Percentiles rank a stretch among this genome's conserved stretches.
Evolutionary conservation across 2,888 invertebrate genomes (phyloP).

Genomic region (Oligia fasciuncula): DNA sequence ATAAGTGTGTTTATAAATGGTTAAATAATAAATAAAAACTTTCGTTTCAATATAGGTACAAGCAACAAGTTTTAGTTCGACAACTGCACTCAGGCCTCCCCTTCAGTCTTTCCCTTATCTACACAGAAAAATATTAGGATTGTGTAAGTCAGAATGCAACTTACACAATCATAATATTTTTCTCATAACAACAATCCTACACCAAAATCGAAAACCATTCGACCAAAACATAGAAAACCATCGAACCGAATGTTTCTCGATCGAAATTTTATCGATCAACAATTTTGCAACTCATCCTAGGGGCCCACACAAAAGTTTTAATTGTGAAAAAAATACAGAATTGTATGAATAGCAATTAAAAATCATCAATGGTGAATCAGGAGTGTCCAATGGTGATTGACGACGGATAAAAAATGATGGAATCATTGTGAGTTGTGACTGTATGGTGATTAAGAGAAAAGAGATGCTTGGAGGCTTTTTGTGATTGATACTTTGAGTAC

Average conservation of each 20-base stretch:
- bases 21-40: background rate
- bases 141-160: background rate
- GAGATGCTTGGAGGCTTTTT: constrained; percentile 11
- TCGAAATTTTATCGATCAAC: constrained; percentile 50
- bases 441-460: constrained; percentile 34
- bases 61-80: background rate
- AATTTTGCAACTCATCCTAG: constrained; percentile 69
- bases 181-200: constrained; percentile 4
- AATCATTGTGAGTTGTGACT: constrained; percentile 56
- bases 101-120: too few species aligned
- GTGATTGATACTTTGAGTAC: constrained; percentile 19
- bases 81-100: too few species aligned
- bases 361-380: constrained; percentile 74
- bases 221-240: constrained; percentile 47
- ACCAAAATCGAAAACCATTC: constrained; percentile 42
- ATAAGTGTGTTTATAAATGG: too few species aligned
- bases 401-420: constrained; percentile 65
- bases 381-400: constrained; percentile 72
- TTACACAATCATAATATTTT: constrained; percentile 3
- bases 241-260: constrained; percentile 50
- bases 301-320: constrained; percentile 72
- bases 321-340: constrained; percentile 65
- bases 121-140: too few species aligned
- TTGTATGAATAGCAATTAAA: constrained; percentile 77
- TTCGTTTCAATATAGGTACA: background rate